Evolutionary conservation across 2,888 invertebrate species (phyloP).

Genomic region (Diabrotica balteata): DNA sequence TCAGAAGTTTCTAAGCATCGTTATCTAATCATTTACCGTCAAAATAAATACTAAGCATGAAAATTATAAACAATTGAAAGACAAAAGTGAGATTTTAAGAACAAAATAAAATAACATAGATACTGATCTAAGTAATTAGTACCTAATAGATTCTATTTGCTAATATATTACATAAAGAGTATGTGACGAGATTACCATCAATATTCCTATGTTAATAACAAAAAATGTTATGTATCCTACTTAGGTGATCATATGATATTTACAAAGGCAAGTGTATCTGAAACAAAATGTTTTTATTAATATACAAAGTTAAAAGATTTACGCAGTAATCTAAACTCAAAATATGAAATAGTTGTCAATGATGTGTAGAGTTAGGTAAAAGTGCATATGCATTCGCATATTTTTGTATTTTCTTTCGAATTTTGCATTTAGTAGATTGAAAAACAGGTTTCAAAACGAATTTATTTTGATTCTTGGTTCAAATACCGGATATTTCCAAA

Average conservation of each 20-base stretch:
- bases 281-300: conserved; percentile 17
- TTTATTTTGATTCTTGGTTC: too few species aligned
- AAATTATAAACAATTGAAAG: conserved; percentile 34
- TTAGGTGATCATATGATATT: conserved; percentile 30
- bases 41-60: conserved; percentile 8
- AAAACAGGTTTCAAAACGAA: too few species aligned
- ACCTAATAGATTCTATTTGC: conserved; percentile 25
- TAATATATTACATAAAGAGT: conserved; percentile 22
- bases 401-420: too few species aligned
- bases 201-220: conserved; percentile 17
- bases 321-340: too few species aligned
- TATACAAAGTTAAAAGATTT: neutral
- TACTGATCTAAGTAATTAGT: conserved; percentile 28
- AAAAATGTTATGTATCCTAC: conserved; percentile 16
- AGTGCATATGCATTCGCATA: too few species aligned
- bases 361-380: too few species aligned
- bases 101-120: conserved; percentile 26
- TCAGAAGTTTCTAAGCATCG: neutral
- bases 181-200: conserved; percentile 19
- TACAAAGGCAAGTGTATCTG: conserved; percentile 42
- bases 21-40: neutral
- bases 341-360: too few species aligned
- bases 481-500: too few species aligned
- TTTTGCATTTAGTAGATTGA: too few species aligned
- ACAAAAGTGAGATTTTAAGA: conserved; percentile 36